Base-by-base conservation (phyloP, 35 echinoderm and acorn worm species). In the Patiria miniata region DNA sequence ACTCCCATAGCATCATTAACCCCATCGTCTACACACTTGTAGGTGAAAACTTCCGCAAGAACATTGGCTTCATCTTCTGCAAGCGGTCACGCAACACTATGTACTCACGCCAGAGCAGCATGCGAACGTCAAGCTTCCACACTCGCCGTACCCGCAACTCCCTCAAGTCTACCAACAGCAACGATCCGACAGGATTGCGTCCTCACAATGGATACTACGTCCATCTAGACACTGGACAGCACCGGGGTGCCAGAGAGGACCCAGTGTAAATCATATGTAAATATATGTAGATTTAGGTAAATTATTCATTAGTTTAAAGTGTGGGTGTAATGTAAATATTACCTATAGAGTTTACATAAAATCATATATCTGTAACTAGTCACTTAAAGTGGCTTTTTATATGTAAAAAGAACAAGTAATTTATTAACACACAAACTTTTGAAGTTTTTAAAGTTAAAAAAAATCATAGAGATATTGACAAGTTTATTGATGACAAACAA, bases 1-100 rank as follows among this genome's bases (percentile, higher is more conserved):
- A 93, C 78, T 86, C 90, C 9, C 95, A 97, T 80, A 97, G 95
- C 77, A 93, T 93, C 81, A 93, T 97, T 19, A 97, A 97, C 39
- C 95, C 95, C 36, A 79, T 97, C 30, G 87, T 97, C 21, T 97
- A 97, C 77, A 93, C 95, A 57, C 84, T 97, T 44, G 88, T 97
- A 17, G 95, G 91, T 2, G 81, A 93, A 37, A 97, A 97, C 82
- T 97, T 97, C 39, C 91, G 91, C 10, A 78, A 97, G 83, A 93
- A 97, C 65, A 52, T 95, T 21, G 39, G 68, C 14, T 50, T 82
- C 2, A 40, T 90, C 29, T 83, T 59, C 88, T 68, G 81, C 30
- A 68, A 51, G 10, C 81, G 68, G 22, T 36, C 58, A 38, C 40
- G 42, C 37, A 12, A 30, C 0, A 42, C 39, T n/a, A 65, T 59